Percentiles rank a stretch among this genome's conserved stretches.
phyloP scores from a whole-genome alignment of 1,140 invertebrate genomes.

The Vanessa atalanta region DNA sequence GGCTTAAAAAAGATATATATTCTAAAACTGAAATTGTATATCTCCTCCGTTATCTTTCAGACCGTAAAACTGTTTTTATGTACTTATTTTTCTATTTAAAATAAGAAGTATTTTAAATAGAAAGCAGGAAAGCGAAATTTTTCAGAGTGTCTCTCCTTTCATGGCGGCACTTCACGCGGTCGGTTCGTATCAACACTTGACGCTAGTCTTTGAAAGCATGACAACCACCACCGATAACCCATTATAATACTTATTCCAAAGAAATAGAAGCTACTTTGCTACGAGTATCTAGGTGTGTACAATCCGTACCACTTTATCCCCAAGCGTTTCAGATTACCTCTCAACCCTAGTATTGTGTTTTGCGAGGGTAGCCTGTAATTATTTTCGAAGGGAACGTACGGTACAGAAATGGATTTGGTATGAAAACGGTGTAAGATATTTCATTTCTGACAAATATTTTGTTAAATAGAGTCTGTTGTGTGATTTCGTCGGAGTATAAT shows the following conservation, averaged over 20 bases:
- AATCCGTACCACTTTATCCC: neutral
- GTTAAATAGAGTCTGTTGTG: neutral
- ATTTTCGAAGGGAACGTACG: conserved; percentile 26
- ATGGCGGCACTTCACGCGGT: conserved; percentile 16
- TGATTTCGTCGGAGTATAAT: too few relatives aligned
- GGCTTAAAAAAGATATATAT: too few relatives aligned
- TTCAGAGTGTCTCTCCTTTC: conserved; percentile 24
- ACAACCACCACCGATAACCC: neutral
- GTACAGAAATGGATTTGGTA: neutral
- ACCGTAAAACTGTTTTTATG: neutral
- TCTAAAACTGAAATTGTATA: too few relatives aligned
- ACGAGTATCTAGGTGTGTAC: neutral
- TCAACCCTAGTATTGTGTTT: conserved; percentile 28
- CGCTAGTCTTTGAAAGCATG: conserved; percentile 11
- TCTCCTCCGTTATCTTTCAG: neutral
- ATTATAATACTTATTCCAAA: conserved; percentile 12
- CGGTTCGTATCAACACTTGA: conserved; percentile 28
- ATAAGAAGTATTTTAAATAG: neutral
- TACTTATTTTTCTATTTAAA: neutral
- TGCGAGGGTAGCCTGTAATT: conserved; percentile 38
- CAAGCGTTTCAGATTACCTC: conserved; percentile 27
- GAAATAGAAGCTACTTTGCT: neutral
- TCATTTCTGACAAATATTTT: neutral
- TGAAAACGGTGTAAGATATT: neutral
- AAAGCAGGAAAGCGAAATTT: neutral